Percentiles rank a stretch among this genome's conserved stretches.
Conservation (phyloP, 2,888 invertebrate species). For the Margaritifera margaritifera region DNA sequence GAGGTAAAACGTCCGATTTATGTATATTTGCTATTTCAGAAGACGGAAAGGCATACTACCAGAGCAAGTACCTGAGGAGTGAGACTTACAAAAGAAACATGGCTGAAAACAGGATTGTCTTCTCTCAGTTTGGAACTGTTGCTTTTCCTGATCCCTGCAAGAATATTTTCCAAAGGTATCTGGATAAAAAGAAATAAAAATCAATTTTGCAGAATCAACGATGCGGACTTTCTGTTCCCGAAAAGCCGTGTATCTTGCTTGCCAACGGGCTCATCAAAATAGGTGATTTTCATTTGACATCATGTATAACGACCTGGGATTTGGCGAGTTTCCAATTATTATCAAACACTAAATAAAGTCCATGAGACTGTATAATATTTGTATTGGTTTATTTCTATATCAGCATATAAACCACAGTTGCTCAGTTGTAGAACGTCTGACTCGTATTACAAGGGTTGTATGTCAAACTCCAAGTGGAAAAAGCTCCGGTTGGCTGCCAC, state of each 20-base stretch:
- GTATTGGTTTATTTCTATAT: background rate
- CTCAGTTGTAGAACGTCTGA: too few relatives aligned
- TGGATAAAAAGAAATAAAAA: background rate
- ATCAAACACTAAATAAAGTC: background rate
- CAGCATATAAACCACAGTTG: too few relatives aligned
- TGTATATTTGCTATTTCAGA: slow-evolving; percentile 15
- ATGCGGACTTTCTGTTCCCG: background rate
- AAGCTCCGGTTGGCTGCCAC: too few relatives aligned
- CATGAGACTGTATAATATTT: slow-evolving; percentile 1
- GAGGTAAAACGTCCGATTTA: background rate
- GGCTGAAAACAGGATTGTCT: slow-evolving; percentile 82
- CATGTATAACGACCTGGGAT: background rate
- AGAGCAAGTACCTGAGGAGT: slow-evolving; percentile 79
- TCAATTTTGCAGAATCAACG: background rate
- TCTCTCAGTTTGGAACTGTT: slow-evolving; percentile 88
- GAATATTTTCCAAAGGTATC: slow-evolving; percentile 73
- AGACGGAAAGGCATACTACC: slow-evolving; percentile 69
- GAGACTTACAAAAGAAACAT: slow-evolving; percentile 80
- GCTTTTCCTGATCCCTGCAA: slow-evolving; percentile 83
- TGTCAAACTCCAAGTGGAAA: too few relatives aligned
- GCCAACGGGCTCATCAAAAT: too few relatives aligned
- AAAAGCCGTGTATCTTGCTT: too few relatives aligned
- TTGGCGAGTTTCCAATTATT: background rate
- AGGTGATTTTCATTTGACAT: background rate
- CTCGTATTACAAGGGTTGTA: too few relatives aligned